These are phyloP conservation scores for Luscinia luscinia DNA, from an alignment of 2,797 vertebrate species.

Conservation along the genomic window DNA sequence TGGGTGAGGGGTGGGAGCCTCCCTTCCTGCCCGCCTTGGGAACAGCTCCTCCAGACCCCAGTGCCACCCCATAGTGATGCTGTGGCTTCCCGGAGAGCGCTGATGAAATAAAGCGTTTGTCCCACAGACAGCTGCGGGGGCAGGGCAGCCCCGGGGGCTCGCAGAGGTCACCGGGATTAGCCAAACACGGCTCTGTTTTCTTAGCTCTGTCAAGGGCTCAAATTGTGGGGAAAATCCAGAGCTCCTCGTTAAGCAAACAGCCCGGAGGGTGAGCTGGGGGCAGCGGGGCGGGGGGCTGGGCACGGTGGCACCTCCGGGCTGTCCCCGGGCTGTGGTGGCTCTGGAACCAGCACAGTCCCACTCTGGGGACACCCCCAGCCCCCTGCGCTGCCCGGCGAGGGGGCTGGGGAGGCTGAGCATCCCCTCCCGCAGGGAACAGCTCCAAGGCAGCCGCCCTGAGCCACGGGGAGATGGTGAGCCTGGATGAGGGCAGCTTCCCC, in stretches of 20 bases:
- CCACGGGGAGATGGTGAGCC: constrained; percentile 95
- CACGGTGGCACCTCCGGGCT: not conserved
- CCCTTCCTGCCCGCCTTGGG: not conserved
- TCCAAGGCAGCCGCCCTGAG: constrained; percentile 90
- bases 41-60: not conserved
- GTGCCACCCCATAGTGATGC: not conserved
- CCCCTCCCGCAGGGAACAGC: constrained; percentile 82
- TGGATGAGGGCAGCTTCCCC: constrained; percentile 94
- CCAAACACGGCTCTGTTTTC: constrained; percentile 62
- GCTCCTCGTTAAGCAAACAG: constrained; percentile 28
- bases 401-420: not conserved
- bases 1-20: rapidly evolving
- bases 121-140: not conserved
- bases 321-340: not conserved
- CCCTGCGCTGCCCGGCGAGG: not conserved
- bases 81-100: not conserved
- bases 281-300: not conserved
- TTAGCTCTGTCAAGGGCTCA: constrained; percentile 53
- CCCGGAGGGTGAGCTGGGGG: not conserved
- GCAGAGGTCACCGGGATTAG: constrained; percentile 47
- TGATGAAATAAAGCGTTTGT: not conserved
- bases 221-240: constrained; percentile 67
- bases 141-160: not conserved
- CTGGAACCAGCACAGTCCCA: not conserved
- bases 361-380: not conserved